Evolutionary conservation across 1,140 invertebrate genomes (phyloP), one percentile per base, ranked within the genome.

Genomic region (Drosophila elegans): DNA sequence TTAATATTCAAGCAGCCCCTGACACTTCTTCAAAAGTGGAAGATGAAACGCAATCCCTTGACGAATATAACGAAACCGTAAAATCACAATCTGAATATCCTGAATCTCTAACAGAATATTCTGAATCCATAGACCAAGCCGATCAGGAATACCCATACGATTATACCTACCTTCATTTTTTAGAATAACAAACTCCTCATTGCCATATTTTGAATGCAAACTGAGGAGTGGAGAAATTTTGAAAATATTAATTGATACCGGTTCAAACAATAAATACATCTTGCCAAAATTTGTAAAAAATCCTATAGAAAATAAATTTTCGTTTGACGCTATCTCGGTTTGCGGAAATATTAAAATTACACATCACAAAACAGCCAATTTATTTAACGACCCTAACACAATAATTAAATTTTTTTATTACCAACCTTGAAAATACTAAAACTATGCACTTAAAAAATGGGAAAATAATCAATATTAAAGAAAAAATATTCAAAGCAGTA

Each of bases 261-360:
- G 71, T 0, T 78, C 64, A 29, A 80, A 66, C 10, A 59, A 55
- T 59, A 72, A 80, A 13, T 80, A 77, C 21, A 77, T 83, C 9
- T 54, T 77, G 68, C 61, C 62, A 3, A 38, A 53, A 25, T 51
- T 72, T 2, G 53, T 74, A 10, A 39, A 34, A 11, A 71, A 72
- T 7, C 59, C 53, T 3, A 61, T 54, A 27, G 53, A 13, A 72
- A 74, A 44, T 5, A 44, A 12, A 44, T 44, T 16, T 7, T 3
- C 16, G 2, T 21, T 44, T 5, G 41, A 44, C 5, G 41, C 41
- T 13, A 16, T 44, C 16, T 16, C 41, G 13, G 13, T 16, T 16
- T 13, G 41, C 5, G 41, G 13, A 44, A 44, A 16, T 3, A 44
- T 9, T 3, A 16, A 44, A 16, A 7, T 44, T n/a, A 69, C 52